phyloP scores from a whole-genome alignment of 53 echinoderm and acorn worm genomes.

The Henricia sp. region DNA sequence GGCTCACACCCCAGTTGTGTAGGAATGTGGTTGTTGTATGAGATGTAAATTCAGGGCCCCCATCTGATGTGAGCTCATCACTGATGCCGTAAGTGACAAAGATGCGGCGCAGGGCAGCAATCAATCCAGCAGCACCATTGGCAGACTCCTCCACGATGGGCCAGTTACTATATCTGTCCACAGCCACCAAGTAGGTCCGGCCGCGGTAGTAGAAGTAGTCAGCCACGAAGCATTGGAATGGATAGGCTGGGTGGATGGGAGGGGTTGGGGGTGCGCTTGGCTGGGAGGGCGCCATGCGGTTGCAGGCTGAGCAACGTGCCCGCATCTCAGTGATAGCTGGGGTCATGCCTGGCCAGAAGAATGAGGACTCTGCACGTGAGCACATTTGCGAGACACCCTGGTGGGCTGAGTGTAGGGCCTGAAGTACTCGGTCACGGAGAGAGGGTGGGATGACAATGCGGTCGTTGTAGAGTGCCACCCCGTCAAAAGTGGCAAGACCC shows the following conservation, averaged over 20 bases:
- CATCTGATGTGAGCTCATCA: slow-evolving; percentile 53
- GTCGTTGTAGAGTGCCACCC: slow-evolving; percentile 59
- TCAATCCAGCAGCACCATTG: slow-evolving; percentile 3
- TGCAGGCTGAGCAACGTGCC: slow-evolving; percentile 38
- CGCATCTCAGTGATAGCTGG: slow-evolving; percentile 41
- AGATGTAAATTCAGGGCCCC: slow-evolving; percentile 58
- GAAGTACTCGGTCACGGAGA: slow-evolving; percentile 36
- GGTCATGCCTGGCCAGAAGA: slow-evolving; percentile 75
- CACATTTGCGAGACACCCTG: slow-evolving; percentile 70
- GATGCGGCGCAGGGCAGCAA: slow-evolving; percentile 38
- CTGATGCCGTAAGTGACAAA: slow-evolving; percentile 64
- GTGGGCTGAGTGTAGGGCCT: slow-evolving; percentile 67
- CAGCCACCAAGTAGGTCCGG: slow-evolving; percentile 58
- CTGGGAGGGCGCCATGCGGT: slow-evolving; percentile 11
- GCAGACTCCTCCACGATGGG: slow-evolving; percentile 53
- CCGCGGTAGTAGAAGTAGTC: slow-evolving; percentile 73
- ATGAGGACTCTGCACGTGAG: slow-evolving; percentile 64
- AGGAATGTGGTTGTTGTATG: slow-evolving; percentile 15
- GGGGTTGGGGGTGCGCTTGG: slow-evolving; percentile 56
- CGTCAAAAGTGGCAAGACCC: slow-evolving; percentile 46
- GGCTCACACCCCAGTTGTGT: slow-evolving; percentile 52
- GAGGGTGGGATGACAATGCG: slow-evolving; percentile 65
- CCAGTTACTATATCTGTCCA: slow-evolving; percentile 69
- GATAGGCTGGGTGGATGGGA: slow-evolving; percentile 48
- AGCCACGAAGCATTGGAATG: slow-evolving; percentile 64